Base-by-base conservation (phyloP, 2,113 vertebrate genomes). In the Galeopterus variegatus region DNA sequence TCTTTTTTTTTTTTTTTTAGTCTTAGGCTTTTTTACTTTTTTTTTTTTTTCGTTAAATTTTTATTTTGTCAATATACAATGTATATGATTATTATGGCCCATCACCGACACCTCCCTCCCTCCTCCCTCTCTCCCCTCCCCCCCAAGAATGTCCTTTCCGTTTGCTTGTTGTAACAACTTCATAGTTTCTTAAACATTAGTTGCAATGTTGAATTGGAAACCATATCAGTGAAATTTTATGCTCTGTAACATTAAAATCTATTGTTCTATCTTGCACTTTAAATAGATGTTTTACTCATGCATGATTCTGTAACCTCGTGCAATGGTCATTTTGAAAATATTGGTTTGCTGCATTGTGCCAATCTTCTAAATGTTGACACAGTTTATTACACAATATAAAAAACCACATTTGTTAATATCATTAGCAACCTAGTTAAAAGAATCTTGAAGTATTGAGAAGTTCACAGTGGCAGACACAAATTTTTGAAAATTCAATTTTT, bases 401-500 rank as follows among this genome's bases (percentile, higher is more conserved):
- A 45, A 85, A 76, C 33, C 73, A 48, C 31, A 36, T 70, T 87
- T 70, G 10, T 70, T 88, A 52, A 28, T 52, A 31, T 80, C 8
- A n/a, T 52, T n/a, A 60, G 28, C 60, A 48, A 69, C 7, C 52
- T 62, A 50, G 4, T 80, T 64, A 80, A 36, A 70, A 70, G 23
- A 62, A 70, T 70, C 31, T 50, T 70, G 23, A 88, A 50, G 31
- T 72, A 50, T 36, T 65, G 13, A 18, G 11, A 54, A 93, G 6
- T 56, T 75, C 79, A 80, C 18, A 69, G 62, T 41, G 50, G 13
- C 41, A 81, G 76, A 36, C 24, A 31, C 11, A 41, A 80, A 23
- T 5, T 79, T 70, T 79, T 79, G 50, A 60, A 82, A 31, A 31
- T 93, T 93, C 6, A 23, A 5, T 85, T 88, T 93, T 93, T 79